Percentiles rank a stretch among this genome's conserved stretches.
These are phyloP conservation scores for Rhinatrema bivittatum DNA, from an alignment of 2,797 vertebrate species.

Conservation along the genomic window DNA sequence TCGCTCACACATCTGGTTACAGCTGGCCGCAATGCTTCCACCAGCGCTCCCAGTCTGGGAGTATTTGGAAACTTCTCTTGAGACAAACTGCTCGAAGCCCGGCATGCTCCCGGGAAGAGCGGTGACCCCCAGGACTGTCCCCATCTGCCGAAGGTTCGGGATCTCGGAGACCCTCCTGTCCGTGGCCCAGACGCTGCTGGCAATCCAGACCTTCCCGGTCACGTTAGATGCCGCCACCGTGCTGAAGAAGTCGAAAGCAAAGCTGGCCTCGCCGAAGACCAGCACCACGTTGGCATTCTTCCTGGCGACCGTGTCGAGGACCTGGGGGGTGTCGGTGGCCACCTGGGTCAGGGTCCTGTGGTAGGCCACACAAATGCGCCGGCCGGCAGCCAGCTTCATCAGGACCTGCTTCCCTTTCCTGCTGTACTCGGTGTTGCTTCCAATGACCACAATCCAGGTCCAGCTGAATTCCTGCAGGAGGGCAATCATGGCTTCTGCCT, in stretches of 20 bases:
- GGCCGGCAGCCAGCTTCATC: conserved; percentile 22
- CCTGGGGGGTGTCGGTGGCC: neutral
- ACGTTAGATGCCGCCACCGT: conserved; percentile 43
- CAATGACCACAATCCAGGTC: conserved; percentile 82
- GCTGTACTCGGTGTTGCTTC: conserved; percentile 76
- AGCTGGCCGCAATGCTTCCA: conserved; percentile 16
- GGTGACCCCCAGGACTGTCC: conserved; percentile 73
- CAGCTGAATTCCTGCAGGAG: conserved; percentile 64
- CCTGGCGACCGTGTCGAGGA: conserved; percentile 44
- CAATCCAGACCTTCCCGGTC: conserved; percentile 72
- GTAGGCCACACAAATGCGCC: conserved; percentile 72
- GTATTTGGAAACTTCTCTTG: neutral
- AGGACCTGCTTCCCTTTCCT: conserved; percentile 50
- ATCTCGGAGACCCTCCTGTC: conserved; percentile 23
- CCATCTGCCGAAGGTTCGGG: conserved; percentile 53
- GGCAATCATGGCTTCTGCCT: conserved; percentile 52
- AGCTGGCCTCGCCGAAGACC: conserved; percentile 49
- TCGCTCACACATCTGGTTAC: no score
- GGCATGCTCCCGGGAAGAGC: conserved; percentile 33
- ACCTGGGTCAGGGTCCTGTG: conserved; percentile 71
- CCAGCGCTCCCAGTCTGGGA: fast-evolving
- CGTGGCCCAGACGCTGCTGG: conserved; percentile 70
- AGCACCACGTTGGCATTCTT: conserved; percentile 60
- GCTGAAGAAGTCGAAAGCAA: conserved; percentile 47
- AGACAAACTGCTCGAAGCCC: conserved; percentile 49